Base-by-base conservation (phyloP, 2,888 invertebrate genomes). In the Hirudinaria manillensis region DNA sequence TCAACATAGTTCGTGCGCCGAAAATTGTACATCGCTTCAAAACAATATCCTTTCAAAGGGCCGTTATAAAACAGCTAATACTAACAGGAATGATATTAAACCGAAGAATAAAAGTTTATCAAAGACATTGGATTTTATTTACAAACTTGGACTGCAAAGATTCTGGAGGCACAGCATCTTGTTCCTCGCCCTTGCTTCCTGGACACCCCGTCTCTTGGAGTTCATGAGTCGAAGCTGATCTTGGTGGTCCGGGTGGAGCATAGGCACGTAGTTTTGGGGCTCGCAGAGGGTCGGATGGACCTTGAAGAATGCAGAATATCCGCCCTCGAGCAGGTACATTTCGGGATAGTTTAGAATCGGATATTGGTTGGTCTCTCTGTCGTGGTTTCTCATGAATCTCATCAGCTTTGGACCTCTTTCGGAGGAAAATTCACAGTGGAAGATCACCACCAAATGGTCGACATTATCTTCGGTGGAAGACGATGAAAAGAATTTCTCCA, bases 391-490 rank as follows among this genome's bases (percentile, higher is more conserved):
- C 74, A 97, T 87, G 85, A 90, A 93, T 3, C 94, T 90, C 66
- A 90, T 91, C 91, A 98, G 87, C 81, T 90, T 92, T 0, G 98
- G 98, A 3, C 94, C 98, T 75, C 98, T 89, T 86, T 97, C 93
- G 76, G 93, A 91, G 0, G 95, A 96, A 87, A 95, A 98, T 86
- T 99, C 98, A 86, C 98, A 99, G 85, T 99, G 98, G 86, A 99
- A 97, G 66, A 99, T 90, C 56, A 98, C 87, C 67, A 97, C 90
- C 79, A 89, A 87, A 74, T 92, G 87, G 27, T 61, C 29, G 61
- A 24, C 3, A 19, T 10, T 10, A n/a, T 68, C 68, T n/a, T 36
- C 29, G 70, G 32, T 24, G n/a, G 61, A 38, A 4, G 61, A 24
- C 0, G 68, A n/a, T 34, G 51, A 36, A 29, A 90, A 82, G 76